A percentile compares a stretch with the other conserved stretches of the same genome.
Evolutionary conservation across 2,797 vertebrate species (phyloP).

Genomic region (Chanos chanos): DNA sequence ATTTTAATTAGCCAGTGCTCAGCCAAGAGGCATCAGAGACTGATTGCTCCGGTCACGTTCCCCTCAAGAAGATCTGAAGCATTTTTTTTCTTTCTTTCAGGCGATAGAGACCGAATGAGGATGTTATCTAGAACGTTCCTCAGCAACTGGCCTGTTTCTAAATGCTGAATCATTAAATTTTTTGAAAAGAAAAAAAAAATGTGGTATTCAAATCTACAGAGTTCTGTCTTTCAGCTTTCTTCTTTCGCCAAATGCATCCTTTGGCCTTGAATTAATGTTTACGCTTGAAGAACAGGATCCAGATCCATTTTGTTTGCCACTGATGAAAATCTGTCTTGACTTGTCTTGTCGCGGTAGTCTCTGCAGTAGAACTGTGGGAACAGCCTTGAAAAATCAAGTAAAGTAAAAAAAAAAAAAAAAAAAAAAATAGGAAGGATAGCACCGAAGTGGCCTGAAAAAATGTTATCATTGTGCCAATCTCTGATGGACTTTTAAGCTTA

Average conservation of each 20-base stretch:
- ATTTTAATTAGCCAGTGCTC: conserved; percentile 61
- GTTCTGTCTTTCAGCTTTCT: background rate
- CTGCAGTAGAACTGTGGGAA: conserved; percentile 1
- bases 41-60: conserved; percentile 45
- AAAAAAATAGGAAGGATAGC: too few relatives aligned
- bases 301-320: conserved; percentile 6
- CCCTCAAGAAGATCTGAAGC: conserved; percentile 42
- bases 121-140: conserved; percentile 48
- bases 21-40: conserved; percentile 57
- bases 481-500: background rate
- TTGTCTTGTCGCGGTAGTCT: conserved; percentile 11
- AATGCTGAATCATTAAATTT: conserved; percentile 17
- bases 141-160: conserved; percentile 25
- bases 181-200: background rate
- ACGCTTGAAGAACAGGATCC: conserved; percentile 19
- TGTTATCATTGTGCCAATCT: conserved; percentile 7
- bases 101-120: conserved; percentile 47
- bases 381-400: background rate
- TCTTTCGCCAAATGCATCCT: background rate
- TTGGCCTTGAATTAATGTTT: conserved; percentile 9
- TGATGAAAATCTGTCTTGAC: conserved; percentile 15
- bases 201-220: conserved; percentile 9
- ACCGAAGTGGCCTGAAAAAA: too few relatives aligned
- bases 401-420: too few relatives aligned
- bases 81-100: too few relatives aligned